Evolutionary conservation across 2,888 invertebrate species (phyloP).

Genomic region (Plutella xylostella): DNA sequence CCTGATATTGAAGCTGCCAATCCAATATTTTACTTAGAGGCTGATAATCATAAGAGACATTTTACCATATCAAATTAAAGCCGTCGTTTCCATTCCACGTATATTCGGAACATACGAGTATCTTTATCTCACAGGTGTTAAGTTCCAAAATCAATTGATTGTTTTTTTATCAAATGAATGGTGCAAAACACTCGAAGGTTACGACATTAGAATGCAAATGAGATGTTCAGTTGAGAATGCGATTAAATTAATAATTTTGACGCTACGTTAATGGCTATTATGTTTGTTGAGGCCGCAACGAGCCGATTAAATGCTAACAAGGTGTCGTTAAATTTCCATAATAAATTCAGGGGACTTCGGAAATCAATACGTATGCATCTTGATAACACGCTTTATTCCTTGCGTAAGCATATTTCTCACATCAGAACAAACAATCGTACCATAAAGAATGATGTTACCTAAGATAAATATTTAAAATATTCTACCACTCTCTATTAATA

Average conservation of each 20-base stretch:
- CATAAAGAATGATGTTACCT: too few species aligned
- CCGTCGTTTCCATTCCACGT: too few species aligned
- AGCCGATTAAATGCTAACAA: slow-evolving; percentile 49
- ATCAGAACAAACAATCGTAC: too few species aligned
- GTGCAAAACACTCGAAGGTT: neutral
- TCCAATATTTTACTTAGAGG: too few species aligned
- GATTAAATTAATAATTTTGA: slow-evolving; percentile 57
- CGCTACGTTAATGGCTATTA: slow-evolving; percentile 46
- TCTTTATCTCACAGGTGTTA: neutral
- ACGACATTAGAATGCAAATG: slow-evolving; percentile 32
- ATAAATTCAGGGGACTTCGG: slow-evolving; percentile 11
- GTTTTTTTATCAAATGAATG: too few species aligned
- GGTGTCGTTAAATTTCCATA: slow-evolving; percentile 29
- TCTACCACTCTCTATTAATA: too few species aligned
- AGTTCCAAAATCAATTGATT: too few species aligned
- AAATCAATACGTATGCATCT: neutral
- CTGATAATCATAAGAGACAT: too few species aligned
- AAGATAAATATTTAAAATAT: too few species aligned
- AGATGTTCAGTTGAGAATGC: slow-evolving; percentile 27
- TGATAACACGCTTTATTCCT: neutral
- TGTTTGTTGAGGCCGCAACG: slow-evolving; percentile 51
- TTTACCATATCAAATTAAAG: too few species aligned
- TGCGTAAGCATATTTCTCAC: neutral
- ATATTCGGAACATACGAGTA: too few species aligned
- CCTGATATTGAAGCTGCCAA: too few species aligned